These are phyloP conservation scores for Paracanthobrama guichenoti DNA, from an alignment of 2,113 vertebrate species.

Conservation along the genomic window DNA sequence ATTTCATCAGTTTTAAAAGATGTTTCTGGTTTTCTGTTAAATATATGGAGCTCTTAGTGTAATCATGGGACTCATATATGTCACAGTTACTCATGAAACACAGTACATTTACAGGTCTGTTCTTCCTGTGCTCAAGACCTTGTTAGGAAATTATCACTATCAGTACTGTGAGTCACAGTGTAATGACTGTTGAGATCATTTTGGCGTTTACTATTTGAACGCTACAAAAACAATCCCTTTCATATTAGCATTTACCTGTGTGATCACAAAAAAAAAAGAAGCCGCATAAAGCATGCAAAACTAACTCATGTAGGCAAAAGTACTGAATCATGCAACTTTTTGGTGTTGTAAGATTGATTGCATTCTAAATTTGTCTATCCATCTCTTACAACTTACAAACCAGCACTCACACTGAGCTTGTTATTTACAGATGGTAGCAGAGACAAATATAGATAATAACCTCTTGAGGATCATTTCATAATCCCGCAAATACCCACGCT, in stretches of 20 bases:
- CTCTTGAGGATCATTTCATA: slow-evolving; percentile 25
- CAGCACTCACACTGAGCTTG: background rate
- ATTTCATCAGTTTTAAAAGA: slow-evolving; percentile 39
- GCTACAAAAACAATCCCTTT: background rate
- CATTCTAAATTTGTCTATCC: background rate
- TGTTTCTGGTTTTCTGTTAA: slow-evolving; percentile 48
- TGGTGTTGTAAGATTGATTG: background rate
- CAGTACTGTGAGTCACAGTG: slow-evolving; percentile 26
- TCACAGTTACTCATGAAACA: slow-evolving; percentile 42
- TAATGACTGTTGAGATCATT: background rate
- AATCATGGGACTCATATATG: slow-evolving; percentile 54
- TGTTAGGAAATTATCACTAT: slow-evolving; percentile 1
- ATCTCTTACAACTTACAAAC: background rate
- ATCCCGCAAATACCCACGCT: slow-evolving; percentile 38
- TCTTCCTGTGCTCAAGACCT: background rate
- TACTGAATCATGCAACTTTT: background rate
- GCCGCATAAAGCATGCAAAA: background rate
- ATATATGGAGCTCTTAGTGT: slow-evolving; percentile 38
- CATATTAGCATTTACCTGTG: background rate
- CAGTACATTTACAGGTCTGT: slow-evolving; percentile 42
- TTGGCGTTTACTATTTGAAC: background rate
- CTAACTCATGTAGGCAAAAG: background rate
- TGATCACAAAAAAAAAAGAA: background rate
- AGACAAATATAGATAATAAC: slow-evolving; percentile 4
- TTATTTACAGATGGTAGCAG: slow-evolving; percentile 5